Base-by-base conservation (phyloP, 2,888 invertebrate genomes). In the Gryllus longicercus region DNA sequence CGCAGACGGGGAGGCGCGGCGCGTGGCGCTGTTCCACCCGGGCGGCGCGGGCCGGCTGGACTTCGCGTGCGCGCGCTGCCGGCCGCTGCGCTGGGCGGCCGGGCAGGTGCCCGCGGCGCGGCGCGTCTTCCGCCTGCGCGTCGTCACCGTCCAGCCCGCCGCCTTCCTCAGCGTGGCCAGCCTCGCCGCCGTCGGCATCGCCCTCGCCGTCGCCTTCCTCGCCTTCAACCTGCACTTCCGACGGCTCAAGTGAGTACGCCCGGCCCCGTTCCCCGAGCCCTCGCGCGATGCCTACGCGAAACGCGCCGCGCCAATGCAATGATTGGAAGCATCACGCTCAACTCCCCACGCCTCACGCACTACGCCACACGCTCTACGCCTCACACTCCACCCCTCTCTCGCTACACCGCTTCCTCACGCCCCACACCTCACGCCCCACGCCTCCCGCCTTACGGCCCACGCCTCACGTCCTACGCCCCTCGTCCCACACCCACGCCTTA, bases 151-250 rank as follows among this genome's bases (percentile, higher is more conserved):
- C 81, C 93, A 94, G 85, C 91, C 93, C 25, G 90, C 92, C 1
- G 94, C 95, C 0, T 93, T 96, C 86, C 88, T 94, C 79, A 91
- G 91, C 1, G 92, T 95, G 5, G 91, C 93, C 0, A 90, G 91
- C 5, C 87, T 95, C 49, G 93, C 95, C 2, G 90, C 91, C 51
- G 88, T 94, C 79, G 96, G 96, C 3, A 94, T 95, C 74, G 90
- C 92, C 0, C 86, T 94, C 79, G 93, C 96, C 0, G 87, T 94
- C 38, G 91, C 92, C 10, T 95, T 95, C 85, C 88, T 96, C 82
- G 92, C 92, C 79, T 95, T 96, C 86, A 96, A 96, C 88, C 88
- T 96, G 83, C 94, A 94, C 87, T 95, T 94, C 86, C 91, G 95
- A 83, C 92, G 93, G 86, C 90, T 94, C 85, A 94, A 95, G 94